phyloP scores from a whole-genome alignment of 53 echinoderm and acorn worm species.

The Apostichopus leukothele region DNA sequence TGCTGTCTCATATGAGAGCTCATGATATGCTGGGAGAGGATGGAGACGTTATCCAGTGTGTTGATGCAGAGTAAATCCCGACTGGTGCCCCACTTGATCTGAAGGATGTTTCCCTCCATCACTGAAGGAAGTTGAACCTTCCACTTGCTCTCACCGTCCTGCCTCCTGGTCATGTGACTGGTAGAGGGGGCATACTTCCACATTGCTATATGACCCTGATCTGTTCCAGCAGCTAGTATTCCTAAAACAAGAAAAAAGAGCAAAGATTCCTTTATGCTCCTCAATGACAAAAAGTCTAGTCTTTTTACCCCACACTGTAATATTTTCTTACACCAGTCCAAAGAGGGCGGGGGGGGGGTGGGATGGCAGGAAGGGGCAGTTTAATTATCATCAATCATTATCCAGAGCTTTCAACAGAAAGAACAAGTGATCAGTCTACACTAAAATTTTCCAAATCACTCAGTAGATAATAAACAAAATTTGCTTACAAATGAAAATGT shows the following conservation, averaged over 20 bases:
- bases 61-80: conserved; percentile 82
- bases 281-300: no score
- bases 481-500: no score
- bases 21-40: conserved; percentile 88
- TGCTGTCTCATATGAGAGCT: conserved; percentile 84
- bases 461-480: no score
- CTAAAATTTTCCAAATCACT: no score
- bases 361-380: no score
- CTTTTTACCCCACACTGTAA: no score
- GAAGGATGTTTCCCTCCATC: conserved; percentile 76
- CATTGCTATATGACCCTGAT: conserved; percentile 81
- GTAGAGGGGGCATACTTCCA: conserved; percentile 85
- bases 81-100: conserved; percentile 85
- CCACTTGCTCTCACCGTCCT: conserved; percentile 92
- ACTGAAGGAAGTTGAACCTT: conserved; percentile 77
- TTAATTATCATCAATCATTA: no score
- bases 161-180: conserved; percentile 68
- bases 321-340: no score
- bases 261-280: no score
- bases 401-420: no score
- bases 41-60: conserved; percentile 55
- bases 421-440: no score
- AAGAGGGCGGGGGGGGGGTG: no score
- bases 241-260: conserved; percentile 42
- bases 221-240: conserved; percentile 82